Percentiles rank a stretch among this genome's conserved stretches.
phyloP scores from a whole-genome alignment of 2,113 vertebrate species.

The Struthio camelus region DNA sequence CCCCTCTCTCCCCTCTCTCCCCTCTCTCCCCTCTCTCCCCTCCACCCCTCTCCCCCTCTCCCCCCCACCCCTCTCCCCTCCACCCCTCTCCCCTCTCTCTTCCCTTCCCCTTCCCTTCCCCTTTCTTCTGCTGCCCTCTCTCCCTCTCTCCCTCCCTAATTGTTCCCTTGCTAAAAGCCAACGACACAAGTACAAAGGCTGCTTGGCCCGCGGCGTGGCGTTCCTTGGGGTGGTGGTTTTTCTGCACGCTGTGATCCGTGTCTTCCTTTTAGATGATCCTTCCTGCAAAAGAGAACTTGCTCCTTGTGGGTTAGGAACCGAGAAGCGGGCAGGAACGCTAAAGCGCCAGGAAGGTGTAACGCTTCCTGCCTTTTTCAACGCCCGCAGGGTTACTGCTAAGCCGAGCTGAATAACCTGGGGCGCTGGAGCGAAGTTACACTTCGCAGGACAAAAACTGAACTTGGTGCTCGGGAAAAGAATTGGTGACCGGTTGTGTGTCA shows the following conservation, averaged over 20 bases:
- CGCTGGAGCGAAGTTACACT: slow-evolving; percentile 77
- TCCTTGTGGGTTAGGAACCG: slow-evolving; percentile 60
- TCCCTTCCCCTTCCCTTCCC: not conserved
- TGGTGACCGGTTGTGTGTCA: slow-evolving; percentile 72
- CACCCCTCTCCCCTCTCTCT: not conserved
- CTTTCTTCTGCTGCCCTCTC: not conserved
- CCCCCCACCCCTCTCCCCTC: too few species aligned
- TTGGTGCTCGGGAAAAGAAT: slow-evolving; percentile 69
- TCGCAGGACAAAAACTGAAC: slow-evolving; percentile 76
- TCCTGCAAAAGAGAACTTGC: slow-evolving; percentile 27
- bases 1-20: too few species aligned
- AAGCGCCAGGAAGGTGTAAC: slow-evolving; percentile 68
- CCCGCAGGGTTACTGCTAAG: slow-evolving; percentile 78
- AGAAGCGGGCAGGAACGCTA: slow-evolving; percentile 66
- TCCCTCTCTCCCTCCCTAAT: not conserved
- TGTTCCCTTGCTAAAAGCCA: slow-evolving; percentile 30
- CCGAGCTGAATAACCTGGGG: slow-evolving; percentile 76
- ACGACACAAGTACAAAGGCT: slow-evolving; percentile 23
- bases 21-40: too few species aligned
- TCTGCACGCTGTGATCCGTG: slow-evolving; percentile 50
- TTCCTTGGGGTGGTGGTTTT: slow-evolving; percentile 22
- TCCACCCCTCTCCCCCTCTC: rapidly evolving
- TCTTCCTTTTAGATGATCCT: not conserved
- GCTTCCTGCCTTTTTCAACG: slow-evolving; percentile 66
- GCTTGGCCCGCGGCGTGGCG: not conserved